phyloP scores from a whole-genome alignment of 2,888 invertebrate species.

The Norana najaformis region DNA sequence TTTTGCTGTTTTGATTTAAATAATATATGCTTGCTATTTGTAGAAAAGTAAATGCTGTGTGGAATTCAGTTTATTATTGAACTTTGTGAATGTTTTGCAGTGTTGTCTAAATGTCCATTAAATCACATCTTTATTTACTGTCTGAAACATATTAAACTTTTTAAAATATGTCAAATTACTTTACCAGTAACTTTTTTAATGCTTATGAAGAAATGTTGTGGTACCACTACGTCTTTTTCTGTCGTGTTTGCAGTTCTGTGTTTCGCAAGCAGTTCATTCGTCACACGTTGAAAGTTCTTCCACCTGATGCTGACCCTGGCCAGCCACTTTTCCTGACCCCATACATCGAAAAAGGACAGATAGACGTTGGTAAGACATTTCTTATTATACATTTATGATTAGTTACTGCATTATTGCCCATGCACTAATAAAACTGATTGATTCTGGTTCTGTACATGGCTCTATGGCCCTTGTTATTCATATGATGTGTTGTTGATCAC shows the following conservation, averaged over 20 bases:
- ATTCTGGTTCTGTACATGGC: too few species aligned
- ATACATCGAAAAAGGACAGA: slow-evolving; percentile 73
- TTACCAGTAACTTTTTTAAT: neutral
- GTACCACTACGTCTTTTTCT: neutral
- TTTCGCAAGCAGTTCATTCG: slow-evolving; percentile 34
- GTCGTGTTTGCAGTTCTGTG: slow-evolving; percentile 22
- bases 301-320: slow-evolving; percentile 61
- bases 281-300: slow-evolving; percentile 9
- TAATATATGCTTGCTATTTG: neutral
- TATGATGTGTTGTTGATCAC: neutral
- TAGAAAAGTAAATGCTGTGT: neutral
- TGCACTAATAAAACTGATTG: neutral
- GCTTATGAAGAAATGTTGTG: neutral
- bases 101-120: neutral
- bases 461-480: neutral
- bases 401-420: neutral
- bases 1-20: neutral
- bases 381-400: neutral
- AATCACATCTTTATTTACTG: neutral
- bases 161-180: neutral
- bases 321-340: slow-evolving; percentile 78
- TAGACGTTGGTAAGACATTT: slow-evolving; percentile 56
- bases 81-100: neutral
- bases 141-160: slow-evolving; percentile 1
- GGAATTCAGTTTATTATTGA: neutral